Evolutionary conservation across 1,140 invertebrate species (phyloP), one percentile per base, ranked within the genome.

Genomic region (Rhopalosiphum padi): DNA sequence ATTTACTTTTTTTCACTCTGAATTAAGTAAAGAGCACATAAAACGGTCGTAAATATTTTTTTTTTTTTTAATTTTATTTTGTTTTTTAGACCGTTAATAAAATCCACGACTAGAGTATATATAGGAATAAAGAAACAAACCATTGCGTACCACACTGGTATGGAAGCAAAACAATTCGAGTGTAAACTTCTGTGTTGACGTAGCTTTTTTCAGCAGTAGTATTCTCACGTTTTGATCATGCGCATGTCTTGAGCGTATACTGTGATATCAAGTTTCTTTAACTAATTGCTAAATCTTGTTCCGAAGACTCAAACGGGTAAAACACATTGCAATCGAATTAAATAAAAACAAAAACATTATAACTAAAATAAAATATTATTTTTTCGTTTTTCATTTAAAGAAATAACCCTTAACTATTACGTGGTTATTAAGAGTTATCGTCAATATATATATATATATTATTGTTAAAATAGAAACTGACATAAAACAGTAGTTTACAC

Each of bases 141-240:
- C 35, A 53, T 37, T 35, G 7, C 43, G 85, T 85, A 85, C 4
- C 11, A 48, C 48, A 21, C 11, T 8, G 48, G n/a, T 11, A 11
- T 55, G 48, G 87, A 53, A 89, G 35, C 21, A 37, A 55, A 89
- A 89, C 48, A 48, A 89, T 53, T 89, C 87, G 22, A 89, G 87
- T 55, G 87, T 53, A 37, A 89, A 55, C n/a, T 55, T 41, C 18
- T 18, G 85, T 48, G 30, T 48, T 48, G 15, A 25, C 25, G 25
- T 48, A 51, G 25, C 30, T 4, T 41, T n/a, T 87, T 5, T 2
- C 18, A 11, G 41, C 8, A 43, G 43, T 87, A 77, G 15, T 48
- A 46, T 23, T 35, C 11, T 51, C 86, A 46, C 30, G 22, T 8
- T 51, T 35, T 51, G 21, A 88, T 30, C 46, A 35, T 18, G 25